These are phyloP conservation scores for Anarsia innoxiella DNA, from an alignment of 2,888 invertebrate genomes.

Conservation along the genomic window DNA sequence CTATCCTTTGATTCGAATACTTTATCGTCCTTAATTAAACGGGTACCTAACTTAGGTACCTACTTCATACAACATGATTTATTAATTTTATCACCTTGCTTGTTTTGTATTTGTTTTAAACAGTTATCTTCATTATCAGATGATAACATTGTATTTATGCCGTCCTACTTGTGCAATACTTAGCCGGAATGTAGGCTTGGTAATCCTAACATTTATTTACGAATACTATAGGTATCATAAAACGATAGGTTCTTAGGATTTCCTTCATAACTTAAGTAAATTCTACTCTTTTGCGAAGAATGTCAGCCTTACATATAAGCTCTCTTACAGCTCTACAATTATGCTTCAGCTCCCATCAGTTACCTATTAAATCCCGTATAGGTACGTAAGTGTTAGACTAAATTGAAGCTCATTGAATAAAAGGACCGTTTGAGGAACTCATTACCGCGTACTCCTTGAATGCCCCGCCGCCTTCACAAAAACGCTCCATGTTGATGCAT, in stretches of 20 bases:
- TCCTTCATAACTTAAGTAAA: too few relatives aligned
- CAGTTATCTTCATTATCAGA: constrained; percentile 2
- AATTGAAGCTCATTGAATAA: constrained; percentile 50
- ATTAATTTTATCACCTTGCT: background rate
- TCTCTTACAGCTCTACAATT: too few relatives aligned
- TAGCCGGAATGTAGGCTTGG: too few relatives aligned
- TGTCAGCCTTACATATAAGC: too few relatives aligned
- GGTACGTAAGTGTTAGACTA: constrained; percentile 20
- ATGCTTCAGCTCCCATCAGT: constrained; percentile 8
- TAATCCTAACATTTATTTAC: too few relatives aligned
- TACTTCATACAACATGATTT: background rate
- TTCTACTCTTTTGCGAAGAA: too few relatives aligned
- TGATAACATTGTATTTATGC: constrained; percentile 6
- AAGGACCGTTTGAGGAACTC: constrained; percentile 54
- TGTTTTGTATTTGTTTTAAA: too few relatives aligned
- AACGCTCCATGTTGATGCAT: constrained; percentile 69
- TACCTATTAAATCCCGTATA: constrained; percentile 11
- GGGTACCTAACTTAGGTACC: background rate
- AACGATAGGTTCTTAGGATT: too few relatives aligned
- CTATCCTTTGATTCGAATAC: too few relatives aligned
- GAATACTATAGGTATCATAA: too few relatives aligned
- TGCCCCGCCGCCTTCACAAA: constrained; percentile 64
- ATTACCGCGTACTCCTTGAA: constrained; percentile 62
- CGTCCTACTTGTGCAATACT: too few relatives aligned
- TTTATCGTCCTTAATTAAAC: background rate